Percentiles rank a stretch among this genome's conserved stretches.
Evolutionary conservation across 2,888 invertebrate genomes (phyloP).

Genomic region (Apocheima hispidaria): DNA sequence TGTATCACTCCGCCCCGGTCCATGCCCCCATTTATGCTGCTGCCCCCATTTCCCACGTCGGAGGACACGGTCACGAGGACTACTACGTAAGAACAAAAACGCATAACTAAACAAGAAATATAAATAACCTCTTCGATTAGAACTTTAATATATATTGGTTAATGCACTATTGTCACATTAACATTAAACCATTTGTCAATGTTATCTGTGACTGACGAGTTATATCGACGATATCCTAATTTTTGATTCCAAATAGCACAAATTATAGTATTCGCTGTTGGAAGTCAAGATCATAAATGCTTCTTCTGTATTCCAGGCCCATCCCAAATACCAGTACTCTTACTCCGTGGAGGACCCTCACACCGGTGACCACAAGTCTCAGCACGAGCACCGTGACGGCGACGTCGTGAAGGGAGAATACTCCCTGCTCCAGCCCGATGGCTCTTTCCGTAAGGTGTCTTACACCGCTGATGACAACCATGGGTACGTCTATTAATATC

Average conservation of each 20-base stretch:
- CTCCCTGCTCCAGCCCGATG: conserved; percentile 87
- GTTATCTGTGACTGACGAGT: neutral
- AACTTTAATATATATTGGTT: neutral
- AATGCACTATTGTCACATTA: no score
- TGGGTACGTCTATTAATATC: conserved; percentile 68
- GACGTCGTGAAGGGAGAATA: conserved; percentile 89
- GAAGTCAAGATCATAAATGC: neutral
- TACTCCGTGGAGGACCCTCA: conserved; percentile 87
- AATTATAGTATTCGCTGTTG: neutral
- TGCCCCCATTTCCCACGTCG: conserved; percentile 53
- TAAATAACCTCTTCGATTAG: neutral
- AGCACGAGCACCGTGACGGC: conserved; percentile 86
- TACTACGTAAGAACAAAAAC: conserved; percentile 60
- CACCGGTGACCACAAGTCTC: conserved; percentile 88
- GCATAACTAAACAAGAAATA: neutral
- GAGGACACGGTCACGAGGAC: conserved; percentile 62
- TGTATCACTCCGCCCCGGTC: conserved; percentile 53
- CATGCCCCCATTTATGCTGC: conserved; percentile 52
- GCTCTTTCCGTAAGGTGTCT: conserved; percentile 86
- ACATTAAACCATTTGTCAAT: no score
- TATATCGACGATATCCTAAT: neutral
- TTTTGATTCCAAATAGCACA: neutral
- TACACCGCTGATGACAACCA: conserved; percentile 87
- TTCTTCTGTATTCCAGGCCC: conserved; percentile 67
- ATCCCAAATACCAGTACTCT: conserved; percentile 87